These are phyloP conservation scores for Petrocephalus zakoni DNA, from an alignment of 2,113 vertebrate species.

Conservation along the genomic window DNA sequence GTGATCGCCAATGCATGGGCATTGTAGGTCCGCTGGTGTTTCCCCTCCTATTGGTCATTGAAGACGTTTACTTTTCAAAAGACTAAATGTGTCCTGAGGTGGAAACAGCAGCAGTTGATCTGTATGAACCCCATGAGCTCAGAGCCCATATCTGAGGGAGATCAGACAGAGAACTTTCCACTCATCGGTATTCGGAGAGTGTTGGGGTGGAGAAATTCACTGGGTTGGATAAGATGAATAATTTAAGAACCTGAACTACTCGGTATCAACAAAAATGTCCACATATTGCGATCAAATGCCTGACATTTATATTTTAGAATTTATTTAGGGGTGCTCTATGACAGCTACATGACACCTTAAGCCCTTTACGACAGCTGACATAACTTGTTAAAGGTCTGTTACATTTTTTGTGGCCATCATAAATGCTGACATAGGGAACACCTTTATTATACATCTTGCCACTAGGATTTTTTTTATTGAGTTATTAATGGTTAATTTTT, in stretches of 20 bases:
- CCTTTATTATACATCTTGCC: too few relatives aligned
- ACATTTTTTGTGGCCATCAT: too few relatives aligned
- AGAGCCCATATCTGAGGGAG: background rate
- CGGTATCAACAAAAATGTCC: background rate
- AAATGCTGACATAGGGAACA: too few relatives aligned
- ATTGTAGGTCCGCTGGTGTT: background rate
- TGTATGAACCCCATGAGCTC: background rate
- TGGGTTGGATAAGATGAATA: constrained; percentile 5
- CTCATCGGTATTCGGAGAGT: constrained; percentile 9
- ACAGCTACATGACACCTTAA: too few relatives aligned
- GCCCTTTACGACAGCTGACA: too few relatives aligned
- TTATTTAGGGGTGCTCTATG: background rate
- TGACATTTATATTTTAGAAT: background rate
- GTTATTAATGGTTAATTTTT: background rate
- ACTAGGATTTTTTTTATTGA: background rate
- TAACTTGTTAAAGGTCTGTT: too few relatives aligned
- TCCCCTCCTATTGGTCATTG: background rate
- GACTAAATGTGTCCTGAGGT: background rate
- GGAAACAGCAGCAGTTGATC: background rate
- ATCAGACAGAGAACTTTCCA: background rate
- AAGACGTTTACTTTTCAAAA: background rate
- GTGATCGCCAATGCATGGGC: background rate
- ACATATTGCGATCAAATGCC: background rate
- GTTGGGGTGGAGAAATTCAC: background rate
- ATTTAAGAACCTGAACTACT: constrained; percentile 1